These are phyloP conservation scores for Cantharis rustica DNA, from an alignment of 2,888 invertebrate species.

Conservation along the genomic window DNA sequence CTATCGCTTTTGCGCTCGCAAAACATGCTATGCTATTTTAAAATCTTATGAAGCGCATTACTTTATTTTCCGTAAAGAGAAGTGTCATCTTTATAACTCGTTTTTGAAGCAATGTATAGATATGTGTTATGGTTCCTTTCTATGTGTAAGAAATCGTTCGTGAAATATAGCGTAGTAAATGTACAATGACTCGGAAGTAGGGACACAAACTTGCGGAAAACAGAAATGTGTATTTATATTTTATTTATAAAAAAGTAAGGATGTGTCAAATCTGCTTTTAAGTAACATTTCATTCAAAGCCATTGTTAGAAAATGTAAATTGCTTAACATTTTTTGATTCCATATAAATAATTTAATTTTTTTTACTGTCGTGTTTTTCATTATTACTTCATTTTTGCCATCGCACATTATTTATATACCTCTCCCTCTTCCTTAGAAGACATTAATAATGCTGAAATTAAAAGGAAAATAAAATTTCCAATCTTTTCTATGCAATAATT, in stretches of 20 bases:
- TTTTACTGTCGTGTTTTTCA: neutral
- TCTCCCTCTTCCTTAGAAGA: neutral
- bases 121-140: neutral
- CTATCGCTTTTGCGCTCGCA: slow-evolving; percentile 27
- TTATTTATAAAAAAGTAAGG: neutral
- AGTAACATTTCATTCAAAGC: neutral
- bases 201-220: neutral
- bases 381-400: neutral
- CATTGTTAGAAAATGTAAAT: neutral
- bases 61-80: slow-evolving; percentile 8
- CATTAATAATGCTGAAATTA: neutral
- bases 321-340: neutral
- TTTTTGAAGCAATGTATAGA: neutral
- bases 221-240: neutral
- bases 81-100: slow-evolving; percentile 1
- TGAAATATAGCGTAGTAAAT: neutral
- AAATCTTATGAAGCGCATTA: slow-evolving; percentile 29
- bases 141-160: neutral
- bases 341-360: neutral
- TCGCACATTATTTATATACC: too few relatives aligned
- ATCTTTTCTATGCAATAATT: too few relatives aligned
- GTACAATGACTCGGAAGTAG: neutral
- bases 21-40: slow-evolving; percentile 33
- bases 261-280: neutral
- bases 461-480: too few relatives aligned